Evolutionary conservation across 1,140 invertebrate genomes (phyloP).

Genomic region (Parasteatoda tepidariorum): DNA sequence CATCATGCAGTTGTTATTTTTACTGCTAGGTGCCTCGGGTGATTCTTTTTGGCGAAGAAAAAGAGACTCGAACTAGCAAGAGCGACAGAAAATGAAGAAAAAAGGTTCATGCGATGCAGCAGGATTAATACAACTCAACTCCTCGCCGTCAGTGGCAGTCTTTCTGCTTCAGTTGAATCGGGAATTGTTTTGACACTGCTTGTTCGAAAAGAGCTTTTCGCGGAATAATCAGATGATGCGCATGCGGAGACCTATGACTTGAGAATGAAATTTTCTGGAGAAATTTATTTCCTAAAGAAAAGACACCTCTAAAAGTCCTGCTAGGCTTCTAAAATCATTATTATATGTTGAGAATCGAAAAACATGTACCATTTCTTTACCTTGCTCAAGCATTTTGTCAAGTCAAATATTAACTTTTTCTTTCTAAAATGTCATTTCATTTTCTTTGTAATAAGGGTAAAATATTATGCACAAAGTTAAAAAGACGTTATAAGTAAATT

Average conservation of each 20-base stretch:
- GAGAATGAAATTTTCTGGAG: neutral
- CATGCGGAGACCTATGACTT: neutral
- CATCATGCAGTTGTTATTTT: slow-evolving; percentile 36
- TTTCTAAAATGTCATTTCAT: no score
- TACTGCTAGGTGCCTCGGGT: neutral
- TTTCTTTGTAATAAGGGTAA: no score
- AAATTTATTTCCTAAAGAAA: neutral
- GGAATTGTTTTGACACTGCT: slow-evolving; percentile 53
- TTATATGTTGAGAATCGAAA: no score
- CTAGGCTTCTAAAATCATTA: no score
- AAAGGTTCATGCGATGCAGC: slow-evolving; percentile 33
- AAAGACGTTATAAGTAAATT: no score
- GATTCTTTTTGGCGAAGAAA: neutral
- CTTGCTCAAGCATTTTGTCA: no score
- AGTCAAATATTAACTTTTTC: no score
- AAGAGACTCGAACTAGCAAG: no score
- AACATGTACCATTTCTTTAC: no score
- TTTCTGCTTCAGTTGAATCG: slow-evolving; percentile 15
- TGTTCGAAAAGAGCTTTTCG: slow-evolving; percentile 22
- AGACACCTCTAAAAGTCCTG: no score
- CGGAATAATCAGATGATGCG: slow-evolving; percentile 33
- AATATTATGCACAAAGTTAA: no score
- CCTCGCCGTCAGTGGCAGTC: slow-evolving; percentile 38
- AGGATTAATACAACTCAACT: slow-evolving; percentile 56
- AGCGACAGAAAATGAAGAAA: neutral